These are phyloP conservation scores for Syngnathus typhle DNA, from an alignment of 2,113 vertebrate species.

Conservation along the genomic window DNA sequence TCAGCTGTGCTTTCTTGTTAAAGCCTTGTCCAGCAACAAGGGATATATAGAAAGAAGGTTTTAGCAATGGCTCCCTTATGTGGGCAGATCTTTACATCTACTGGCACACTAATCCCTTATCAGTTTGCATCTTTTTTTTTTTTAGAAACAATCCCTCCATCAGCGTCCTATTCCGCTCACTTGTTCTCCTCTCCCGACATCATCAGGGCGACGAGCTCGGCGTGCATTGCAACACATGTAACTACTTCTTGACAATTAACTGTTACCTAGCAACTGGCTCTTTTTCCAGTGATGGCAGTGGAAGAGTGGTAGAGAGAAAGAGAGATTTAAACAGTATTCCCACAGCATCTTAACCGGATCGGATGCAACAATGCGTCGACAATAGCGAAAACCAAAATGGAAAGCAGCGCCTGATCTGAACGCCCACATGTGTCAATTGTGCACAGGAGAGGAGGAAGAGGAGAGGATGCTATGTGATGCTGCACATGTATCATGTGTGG, in stretches of 20 bases:
- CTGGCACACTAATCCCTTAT: constrained; percentile 26
- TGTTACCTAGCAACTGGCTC: constrained; percentile 81
- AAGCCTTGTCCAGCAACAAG: constrained; percentile 63
- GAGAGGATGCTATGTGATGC: background rate
- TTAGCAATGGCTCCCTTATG: constrained; percentile 24
- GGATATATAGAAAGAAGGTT: constrained; percentile 65
- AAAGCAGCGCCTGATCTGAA: constrained; percentile 67
- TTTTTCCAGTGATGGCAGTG: constrained; percentile 56
- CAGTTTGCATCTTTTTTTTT: constrained; percentile 20
- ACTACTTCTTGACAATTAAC: constrained; percentile 81
- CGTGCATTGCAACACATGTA: constrained; percentile 74
- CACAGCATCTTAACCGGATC: constrained; percentile 66
- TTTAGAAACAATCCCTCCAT: constrained; percentile 4
- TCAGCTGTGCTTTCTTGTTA: constrained; percentile 34
- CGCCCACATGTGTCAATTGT: constrained; percentile 58
- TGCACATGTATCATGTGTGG: background rate
- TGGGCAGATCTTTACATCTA: constrained; percentile 32
- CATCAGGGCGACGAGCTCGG: constrained; percentile 59
- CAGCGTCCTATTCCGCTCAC: constrained; percentile 46
- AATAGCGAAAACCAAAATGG: constrained; percentile 66
- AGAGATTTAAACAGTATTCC: constrained; percentile 61
- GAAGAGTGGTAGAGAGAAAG: constrained; percentile 20
- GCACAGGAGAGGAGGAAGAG: constrained; percentile 18
- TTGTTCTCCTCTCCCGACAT: constrained; percentile 34
- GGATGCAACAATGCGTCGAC: constrained; percentile 71